These are phyloP conservation scores for Corythaixoides concolor DNA, from an alignment of 2,113 vertebrate genomes.

Conservation along the genomic window DNA sequence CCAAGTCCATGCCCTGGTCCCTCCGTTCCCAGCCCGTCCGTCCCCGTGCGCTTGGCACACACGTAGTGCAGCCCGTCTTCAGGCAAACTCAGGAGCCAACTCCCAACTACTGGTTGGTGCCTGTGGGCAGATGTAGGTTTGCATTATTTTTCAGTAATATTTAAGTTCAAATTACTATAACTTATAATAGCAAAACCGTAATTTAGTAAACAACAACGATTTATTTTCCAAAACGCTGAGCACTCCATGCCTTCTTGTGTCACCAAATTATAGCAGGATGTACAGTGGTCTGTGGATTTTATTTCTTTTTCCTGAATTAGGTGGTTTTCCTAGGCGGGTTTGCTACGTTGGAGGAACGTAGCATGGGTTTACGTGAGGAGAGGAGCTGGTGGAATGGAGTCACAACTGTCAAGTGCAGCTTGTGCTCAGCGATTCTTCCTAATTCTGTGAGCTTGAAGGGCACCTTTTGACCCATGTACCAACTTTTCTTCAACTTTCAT, in stretches of 20 bases:
- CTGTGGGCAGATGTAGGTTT: background rate
- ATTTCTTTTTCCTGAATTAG: background rate
- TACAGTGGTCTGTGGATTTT: background rate
- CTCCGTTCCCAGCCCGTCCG: fast-evolving
- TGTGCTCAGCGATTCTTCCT: background rate
- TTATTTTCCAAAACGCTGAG: background rate
- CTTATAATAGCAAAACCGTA: background rate
- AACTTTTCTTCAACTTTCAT: background rate
- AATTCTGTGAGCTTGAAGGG: background rate
- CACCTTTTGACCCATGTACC: background rate
- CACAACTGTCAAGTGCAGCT: background rate
- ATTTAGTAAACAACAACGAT: background rate
- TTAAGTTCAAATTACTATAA: background rate
- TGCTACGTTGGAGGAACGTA: fast-evolving
- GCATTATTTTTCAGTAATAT: background rate
- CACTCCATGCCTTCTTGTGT: background rate
- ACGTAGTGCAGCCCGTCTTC: background rate
- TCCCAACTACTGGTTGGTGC: background rate
- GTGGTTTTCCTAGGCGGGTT: background rate
- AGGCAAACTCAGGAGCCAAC: background rate
- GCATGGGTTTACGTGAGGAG: background rate
- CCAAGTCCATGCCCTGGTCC: background rate
- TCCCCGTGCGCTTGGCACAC: fast-evolving
- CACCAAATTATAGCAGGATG: background rate
- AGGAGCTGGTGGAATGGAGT: background rate